Conservation (phyloP, 1,140 invertebrate genomes). For the Oppia nitens region DNA sequence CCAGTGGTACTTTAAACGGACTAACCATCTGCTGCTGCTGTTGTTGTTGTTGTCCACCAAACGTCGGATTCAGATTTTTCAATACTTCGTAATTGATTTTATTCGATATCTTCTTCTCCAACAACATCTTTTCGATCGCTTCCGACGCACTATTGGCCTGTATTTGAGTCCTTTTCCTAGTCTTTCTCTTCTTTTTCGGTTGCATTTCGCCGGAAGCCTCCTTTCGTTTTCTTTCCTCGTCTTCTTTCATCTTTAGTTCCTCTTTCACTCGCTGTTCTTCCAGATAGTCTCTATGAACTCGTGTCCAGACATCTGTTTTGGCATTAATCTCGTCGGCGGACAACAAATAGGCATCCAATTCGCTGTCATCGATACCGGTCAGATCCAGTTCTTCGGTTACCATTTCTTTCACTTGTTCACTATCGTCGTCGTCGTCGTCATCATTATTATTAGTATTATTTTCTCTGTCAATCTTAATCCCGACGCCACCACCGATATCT, state of each 20-base stretch:
- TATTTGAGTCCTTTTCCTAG: conserved; percentile 36
- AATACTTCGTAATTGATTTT: conserved; percentile 97
- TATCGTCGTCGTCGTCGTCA: neutral
- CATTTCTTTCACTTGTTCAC: conserved; percentile 1
- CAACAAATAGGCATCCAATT: conserved; percentile 63
- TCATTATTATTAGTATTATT: conserved; percentile 2
- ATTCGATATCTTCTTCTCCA: conserved; percentile 81
- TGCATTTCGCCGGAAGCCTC: conserved; percentile 14
- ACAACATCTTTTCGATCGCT: conserved; percentile 83
- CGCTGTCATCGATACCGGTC: conserved; percentile 65
- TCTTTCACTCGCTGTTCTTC: conserved; percentile 46
- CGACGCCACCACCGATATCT: neutral
- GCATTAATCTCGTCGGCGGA: conserved; percentile 52
- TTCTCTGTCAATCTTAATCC: neutral
- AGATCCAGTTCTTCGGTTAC: conserved; percentile 49
- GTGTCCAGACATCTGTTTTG: conserved; percentile 67
- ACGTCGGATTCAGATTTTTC: conserved; percentile 43
- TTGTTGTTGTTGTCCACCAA: neutral
- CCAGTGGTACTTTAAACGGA: neutral
- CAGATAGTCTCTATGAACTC: conserved; percentile 66
- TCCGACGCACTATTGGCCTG: conserved; percentile 63
- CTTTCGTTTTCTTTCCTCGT: conserved; percentile 36
- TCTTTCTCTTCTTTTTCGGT: conserved; percentile 22
- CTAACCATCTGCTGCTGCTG: too few species aligned
- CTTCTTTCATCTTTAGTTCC: conserved; percentile 25